These are phyloP conservation scores for Tyto alba DNA, from an alignment of 2,113 vertebrate genomes.

Conservation along the genomic window DNA sequence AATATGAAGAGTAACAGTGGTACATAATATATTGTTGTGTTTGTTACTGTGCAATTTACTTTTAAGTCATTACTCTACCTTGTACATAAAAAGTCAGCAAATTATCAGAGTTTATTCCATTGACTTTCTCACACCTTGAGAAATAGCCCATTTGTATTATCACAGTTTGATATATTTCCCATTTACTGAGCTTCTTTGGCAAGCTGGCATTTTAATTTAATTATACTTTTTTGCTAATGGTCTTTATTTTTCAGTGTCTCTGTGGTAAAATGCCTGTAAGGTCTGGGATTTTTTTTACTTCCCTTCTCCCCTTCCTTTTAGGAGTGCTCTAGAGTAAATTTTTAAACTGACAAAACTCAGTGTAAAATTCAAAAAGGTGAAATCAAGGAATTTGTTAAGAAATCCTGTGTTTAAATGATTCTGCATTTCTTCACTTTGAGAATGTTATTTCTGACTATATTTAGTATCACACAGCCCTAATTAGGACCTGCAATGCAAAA, in stretches of 20 bases:
- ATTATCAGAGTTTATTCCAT: conserved; percentile 74
- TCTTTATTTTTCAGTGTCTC: conserved; percentile 86
- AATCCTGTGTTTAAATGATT: not conserved
- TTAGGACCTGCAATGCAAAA: not conserved
- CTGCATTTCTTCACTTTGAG: conserved; percentile 48
- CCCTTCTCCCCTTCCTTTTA: not conserved
- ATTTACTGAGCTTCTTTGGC: conserved; percentile 73
- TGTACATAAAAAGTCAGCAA: conserved; percentile 59
- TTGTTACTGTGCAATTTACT: conserved; percentile 40
- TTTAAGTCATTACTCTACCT: conserved; percentile 53
- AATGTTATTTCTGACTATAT: conserved; percentile 3
- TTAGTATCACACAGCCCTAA: not conserved
- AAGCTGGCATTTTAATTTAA: conserved; percentile 84
- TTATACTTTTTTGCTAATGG: conserved; percentile 84
- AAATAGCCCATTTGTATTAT: conserved; percentile 80
- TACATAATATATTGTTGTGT: not conserved
- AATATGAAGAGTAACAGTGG: not conserved
- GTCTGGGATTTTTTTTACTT: conserved; percentile 37
- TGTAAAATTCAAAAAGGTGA: conserved; percentile 65
- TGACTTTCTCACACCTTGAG: conserved; percentile 78
- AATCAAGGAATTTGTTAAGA: conserved; percentile 62
- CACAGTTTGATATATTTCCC: conserved; percentile 81
- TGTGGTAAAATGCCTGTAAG: conserved; percentile 63
- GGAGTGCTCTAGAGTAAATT: conserved; percentile 71
- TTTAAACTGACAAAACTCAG: conserved; percentile 82